A percentile compares a stretch with the other conserved stretches of the same genome.
phyloP scores from a whole-genome alignment of 64 coral and sea anemone species.

The Stichodactyla helianthus region DNA sequence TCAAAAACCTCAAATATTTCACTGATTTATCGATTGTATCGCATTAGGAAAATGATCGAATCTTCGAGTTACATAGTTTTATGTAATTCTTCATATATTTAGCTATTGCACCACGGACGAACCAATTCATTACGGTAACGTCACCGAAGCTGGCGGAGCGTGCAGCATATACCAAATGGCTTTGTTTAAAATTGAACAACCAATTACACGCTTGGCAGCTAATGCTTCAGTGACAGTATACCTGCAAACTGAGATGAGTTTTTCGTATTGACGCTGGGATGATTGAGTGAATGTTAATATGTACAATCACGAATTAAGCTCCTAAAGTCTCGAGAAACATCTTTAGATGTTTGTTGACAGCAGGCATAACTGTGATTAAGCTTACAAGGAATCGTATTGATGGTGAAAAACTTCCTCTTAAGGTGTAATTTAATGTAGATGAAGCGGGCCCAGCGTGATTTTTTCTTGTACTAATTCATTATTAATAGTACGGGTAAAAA shows the following conservation, averaged over 20 bases:
- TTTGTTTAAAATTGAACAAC: neutral
- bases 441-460: neutral
- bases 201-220: neutral
- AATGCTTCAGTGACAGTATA: too few relatives aligned
- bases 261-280: neutral
- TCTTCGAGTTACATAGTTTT: too few relatives aligned
- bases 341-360: neutral
- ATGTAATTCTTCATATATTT: too few relatives aligned
- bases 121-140: too few relatives aligned
- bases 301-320: neutral
- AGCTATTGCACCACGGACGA: neutral
- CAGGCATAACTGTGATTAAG: neutral
- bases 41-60: too few relatives aligned
- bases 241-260: neutral
- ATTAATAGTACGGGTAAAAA: neutral
- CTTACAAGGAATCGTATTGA: neutral
- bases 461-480: neutral
- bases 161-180: neutral
- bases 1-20: too few relatives aligned
- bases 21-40: too few relatives aligned
- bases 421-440: constrained; percentile 4
- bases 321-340: neutral
- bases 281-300: neutral
- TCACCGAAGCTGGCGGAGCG: too few relatives aligned
- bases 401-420: neutral